Evolutionary conservation across 1,140 invertebrate species (phyloP), one percentile per base, ranked within the genome.

Genomic region (Brachystomella parvula): DNA sequence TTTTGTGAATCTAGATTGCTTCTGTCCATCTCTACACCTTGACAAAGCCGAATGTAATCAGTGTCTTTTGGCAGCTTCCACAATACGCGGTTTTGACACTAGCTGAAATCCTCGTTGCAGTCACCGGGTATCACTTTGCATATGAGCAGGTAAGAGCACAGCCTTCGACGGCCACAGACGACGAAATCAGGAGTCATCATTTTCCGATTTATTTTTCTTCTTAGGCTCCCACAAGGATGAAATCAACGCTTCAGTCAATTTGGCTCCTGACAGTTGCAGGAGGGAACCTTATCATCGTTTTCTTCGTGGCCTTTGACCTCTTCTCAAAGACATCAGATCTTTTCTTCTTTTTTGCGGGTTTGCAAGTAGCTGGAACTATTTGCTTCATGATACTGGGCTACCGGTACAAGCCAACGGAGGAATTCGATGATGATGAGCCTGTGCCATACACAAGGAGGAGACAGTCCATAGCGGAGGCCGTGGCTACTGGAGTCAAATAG

Each of bases 121-220:
- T 96, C 17, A 95, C 91, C 0, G 94, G 92, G 9, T 80, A 94
- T 15, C 88, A 94, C 72, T 96, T 96, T 79, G 89, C 90, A 0
- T 96, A 95, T 76, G 83, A 83, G 29, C 83, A 87, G 79, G 84
- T 84, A 62, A 62, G 21, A 39, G 35, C 6, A 19, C 35, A 9
- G 19, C 19, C 19, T 39, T 39, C 19, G 19, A 39, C 6, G 6
- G 35, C 6, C 9, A 29, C 3, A 6, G 24, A 64, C 17, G 6
- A 56, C 26, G 19, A 31, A 19, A 0, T 80, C 87, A 67, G 92
- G 84, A 17, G 90, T 89, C 79, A 82, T 96, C 29, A 85, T 96
- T 81, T 95, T 95, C 76, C 91, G 65, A 15, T 65, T 71, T 30
- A 67, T 64, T 3, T 39, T 59, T 35, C 21, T 15, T 26, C 26